A percentile compares a stretch with the other conserved stretches of the same genome.
These are phyloP conservation scores for Trichonephila clavipes DNA, from an alignment of 1,140 invertebrate species.

Conservation along the genomic window DNA sequence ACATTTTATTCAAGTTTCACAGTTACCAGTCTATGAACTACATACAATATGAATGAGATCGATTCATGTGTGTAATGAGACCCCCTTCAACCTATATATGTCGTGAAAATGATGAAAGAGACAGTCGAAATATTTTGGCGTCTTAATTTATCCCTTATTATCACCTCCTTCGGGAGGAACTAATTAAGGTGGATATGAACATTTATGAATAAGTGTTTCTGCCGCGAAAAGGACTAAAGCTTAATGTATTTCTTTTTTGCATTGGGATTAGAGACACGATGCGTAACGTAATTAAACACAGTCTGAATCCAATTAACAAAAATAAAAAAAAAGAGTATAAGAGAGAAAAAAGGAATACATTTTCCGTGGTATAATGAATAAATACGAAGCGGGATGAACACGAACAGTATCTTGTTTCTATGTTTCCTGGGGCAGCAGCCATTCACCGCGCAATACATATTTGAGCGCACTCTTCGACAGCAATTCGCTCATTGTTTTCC, in stretches of 20 bases:
- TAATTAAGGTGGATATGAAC: background rate
- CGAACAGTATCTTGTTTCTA: background rate
- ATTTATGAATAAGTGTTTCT: background rate
- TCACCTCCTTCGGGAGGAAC: background rate
- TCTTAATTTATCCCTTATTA: background rate
- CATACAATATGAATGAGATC: no score
- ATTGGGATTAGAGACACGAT: background rate
- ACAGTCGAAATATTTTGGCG: background rate
- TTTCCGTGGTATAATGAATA: background rate
- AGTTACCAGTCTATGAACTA: no score
- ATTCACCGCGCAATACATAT: background rate
- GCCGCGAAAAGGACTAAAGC: background rate
- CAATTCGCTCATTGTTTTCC: no score
- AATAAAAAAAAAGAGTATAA: background rate
- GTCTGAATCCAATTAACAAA: background rate
- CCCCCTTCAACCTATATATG: background rate
- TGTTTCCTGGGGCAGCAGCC: background rate
- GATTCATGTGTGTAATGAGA: no score
- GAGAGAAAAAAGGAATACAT: background rate
- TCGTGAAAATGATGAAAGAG: background rate
- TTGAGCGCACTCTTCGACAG: no score
- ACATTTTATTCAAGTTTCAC: no score
- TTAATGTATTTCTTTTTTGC: background rate
- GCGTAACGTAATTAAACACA: slow-evolving; percentile 6
- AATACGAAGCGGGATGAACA: background rate